phyloP scores from a whole-genome alignment of 2,888 invertebrate genomes.

The Hypolimnas misippus region DNA sequence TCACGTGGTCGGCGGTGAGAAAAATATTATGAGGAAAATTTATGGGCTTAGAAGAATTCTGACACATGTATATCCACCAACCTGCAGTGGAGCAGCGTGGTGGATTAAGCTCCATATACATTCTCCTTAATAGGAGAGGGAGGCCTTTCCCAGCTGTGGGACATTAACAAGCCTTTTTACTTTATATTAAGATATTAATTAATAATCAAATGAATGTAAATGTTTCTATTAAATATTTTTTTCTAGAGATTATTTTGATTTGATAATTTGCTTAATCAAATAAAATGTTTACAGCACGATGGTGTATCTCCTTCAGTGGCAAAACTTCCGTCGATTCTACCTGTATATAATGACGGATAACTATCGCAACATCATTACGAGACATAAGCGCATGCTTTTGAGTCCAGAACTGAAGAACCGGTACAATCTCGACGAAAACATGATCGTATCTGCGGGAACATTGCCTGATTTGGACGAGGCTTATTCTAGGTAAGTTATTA shows the following conservation, averaged over 20 bases:
- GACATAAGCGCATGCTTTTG: constrained; percentile 90
- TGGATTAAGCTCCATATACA: too few relatives aligned
- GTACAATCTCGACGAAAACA: constrained; percentile 89
- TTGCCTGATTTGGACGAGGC: constrained; percentile 95
- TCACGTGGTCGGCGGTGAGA: too few relatives aligned
- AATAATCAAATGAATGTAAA: too few relatives aligned
- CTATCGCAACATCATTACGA: constrained; percentile 93
- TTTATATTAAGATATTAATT: too few relatives aligned
- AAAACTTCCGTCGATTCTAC: constrained; percentile 94
- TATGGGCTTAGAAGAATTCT: too few relatives aligned
- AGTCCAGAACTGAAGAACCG: constrained; percentile 88
- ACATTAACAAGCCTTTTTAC: too few relatives aligned
- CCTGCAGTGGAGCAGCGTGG: too few relatives aligned
- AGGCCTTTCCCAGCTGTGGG: too few relatives aligned
- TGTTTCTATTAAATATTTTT: background rate
- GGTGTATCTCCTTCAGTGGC: constrained; percentile 93
- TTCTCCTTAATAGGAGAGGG: too few relatives aligned
- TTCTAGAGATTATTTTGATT: background rate
- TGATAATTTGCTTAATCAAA: background rate
- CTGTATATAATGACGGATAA: constrained; percentile 97
- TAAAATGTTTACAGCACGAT: constrained; percentile 86
- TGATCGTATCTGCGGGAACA: constrained; percentile 94
- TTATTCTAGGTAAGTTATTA: constrained; percentile 86
- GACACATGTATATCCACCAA: too few relatives aligned
- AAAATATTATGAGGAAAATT: too few relatives aligned